Conservation (phyloP, 2,113 vertebrate genomes). For the Hystrix cristata region DNA sequence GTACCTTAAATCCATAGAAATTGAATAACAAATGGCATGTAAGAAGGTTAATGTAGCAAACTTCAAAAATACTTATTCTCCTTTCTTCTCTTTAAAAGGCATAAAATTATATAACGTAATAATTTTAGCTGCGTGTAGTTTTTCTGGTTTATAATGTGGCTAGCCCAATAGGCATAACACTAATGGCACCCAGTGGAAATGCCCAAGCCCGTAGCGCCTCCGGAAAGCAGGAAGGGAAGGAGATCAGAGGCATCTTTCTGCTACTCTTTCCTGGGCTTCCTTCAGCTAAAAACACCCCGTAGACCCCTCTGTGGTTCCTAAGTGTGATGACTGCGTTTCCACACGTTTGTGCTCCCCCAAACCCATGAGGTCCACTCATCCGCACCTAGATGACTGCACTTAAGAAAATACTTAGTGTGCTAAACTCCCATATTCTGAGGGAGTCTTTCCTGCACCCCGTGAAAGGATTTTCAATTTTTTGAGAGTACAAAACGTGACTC, state of each 20-base stretch:
- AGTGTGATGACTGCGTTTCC: neutral
- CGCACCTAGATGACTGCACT: neutral
- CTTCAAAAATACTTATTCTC: neutral
- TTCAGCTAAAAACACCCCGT: neutral
- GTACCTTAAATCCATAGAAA: neutral
- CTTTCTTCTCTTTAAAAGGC: neutral
- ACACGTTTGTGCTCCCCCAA: neutral
- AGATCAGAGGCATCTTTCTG: neutral
- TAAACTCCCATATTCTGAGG: neutral
- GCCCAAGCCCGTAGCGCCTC: neutral
- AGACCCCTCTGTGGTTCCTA: neutral
- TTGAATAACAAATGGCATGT: neutral
- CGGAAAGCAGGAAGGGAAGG: neutral
- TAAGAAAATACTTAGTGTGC: neutral
- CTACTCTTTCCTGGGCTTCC: neutral
- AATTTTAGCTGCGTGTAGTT: neutral
- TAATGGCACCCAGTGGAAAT: neutral
- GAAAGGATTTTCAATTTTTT: neutral
- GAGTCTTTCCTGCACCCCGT: neutral
- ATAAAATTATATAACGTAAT: neutral
- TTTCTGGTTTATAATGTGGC: neutral
- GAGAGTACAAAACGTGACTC: neutral
- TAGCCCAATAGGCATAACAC: neutral
- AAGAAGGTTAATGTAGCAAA: neutral
- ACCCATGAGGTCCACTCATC: fast-evolving